Evolutionary conservation across 37 sponge, comb jelly and placozoan species (phyloP).

Genomic region (Tethya wilhelma): DNA sequence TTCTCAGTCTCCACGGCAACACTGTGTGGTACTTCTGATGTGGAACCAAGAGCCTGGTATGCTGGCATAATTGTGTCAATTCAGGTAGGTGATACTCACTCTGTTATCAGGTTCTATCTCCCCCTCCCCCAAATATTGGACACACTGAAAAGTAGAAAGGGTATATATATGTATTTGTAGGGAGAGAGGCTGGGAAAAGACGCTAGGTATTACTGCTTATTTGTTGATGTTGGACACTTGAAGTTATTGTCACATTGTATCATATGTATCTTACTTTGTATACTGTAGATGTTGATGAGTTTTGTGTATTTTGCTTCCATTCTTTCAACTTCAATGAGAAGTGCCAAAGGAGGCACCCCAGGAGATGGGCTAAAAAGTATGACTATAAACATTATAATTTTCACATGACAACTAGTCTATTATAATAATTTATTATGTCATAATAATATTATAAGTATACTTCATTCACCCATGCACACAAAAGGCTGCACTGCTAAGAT

Average conservation of each 20-base stretch:
- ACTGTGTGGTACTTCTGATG: constrained; percentile 74
- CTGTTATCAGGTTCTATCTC: too few relatives aligned
- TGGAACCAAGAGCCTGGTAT: constrained; percentile 59
- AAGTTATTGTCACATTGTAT: too few relatives aligned
- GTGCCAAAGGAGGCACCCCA: not conserved
- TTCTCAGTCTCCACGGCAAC: constrained; percentile 84
- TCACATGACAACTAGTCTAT: too few relatives aligned
- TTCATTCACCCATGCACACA: too few relatives aligned
- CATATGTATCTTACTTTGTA: not conserved
- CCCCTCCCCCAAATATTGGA: not conserved
- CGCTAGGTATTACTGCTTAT: not conserved
- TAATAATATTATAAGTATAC: too few relatives aligned
- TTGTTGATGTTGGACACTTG: not conserved
- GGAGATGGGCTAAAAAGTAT: too few relatives aligned
- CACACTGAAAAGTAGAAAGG: not conserved
- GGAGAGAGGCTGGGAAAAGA: not conserved
- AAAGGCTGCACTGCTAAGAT: too few relatives aligned
- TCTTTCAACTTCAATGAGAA: not conserved
- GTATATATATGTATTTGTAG: not conserved
- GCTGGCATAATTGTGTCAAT: constrained; percentile 18
- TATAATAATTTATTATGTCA: too few relatives aligned
- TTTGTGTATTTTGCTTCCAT: constrained; percentile 91
- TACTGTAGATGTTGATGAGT: constrained; percentile 77
- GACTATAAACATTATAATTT: too few relatives aligned
- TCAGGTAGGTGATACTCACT: constrained; percentile 25